Evolutionary conservation across 2,797 vertebrate species (phyloP), one percentile per base, ranked within the genome.

Genomic region (Tenualosa thibaudeaui): DNA sequence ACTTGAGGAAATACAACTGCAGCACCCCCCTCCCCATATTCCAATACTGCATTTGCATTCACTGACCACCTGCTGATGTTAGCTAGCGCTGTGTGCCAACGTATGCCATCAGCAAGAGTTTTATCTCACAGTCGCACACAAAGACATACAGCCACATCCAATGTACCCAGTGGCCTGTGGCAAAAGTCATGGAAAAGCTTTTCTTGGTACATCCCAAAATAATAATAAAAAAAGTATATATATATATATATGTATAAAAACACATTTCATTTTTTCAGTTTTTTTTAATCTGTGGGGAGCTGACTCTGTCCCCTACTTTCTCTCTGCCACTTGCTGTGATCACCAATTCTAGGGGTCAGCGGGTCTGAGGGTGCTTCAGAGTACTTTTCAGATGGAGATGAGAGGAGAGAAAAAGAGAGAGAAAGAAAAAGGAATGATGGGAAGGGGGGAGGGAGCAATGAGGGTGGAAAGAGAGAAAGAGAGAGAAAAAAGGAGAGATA

Each of bases 361-460:
- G 37, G 37, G 68, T 40, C 31, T 75, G 31, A 75, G 68, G 68
- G 17, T 3, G 31, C 68, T 75, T 15, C 31, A 75, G 68, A 75
- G 37, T 5, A 19, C 68, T 75, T 40, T 75, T 75, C 83, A 83
- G 24, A 88, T 58, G 40, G 46, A 81, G 84, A 53, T 24, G 58
- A 83, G 50, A 8, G 62, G 12, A 40, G 51, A 82, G 53, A 75
- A 15, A 17, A 12, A 37, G 31, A 4, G 12, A 6, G 31, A 15
- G 37, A 37, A 31, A 15, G 26, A 75, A 56, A 6, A 46, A 81
- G 17, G 54, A 81, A 53, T 53, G 51, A 53, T 13, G 51, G 19
- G 10, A 58, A 26, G n/a, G 54, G 19, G 68, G 78, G 8, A 19
- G 31, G 53, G 51, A 81, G 3, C 37, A 31, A 40, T 31, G n/a